A percentile compares a stretch with the other conserved stretches of the same genome.
Conservation (phyloP, 2,113 vertebrate species). For the Zosterops borbonicus region DNA sequence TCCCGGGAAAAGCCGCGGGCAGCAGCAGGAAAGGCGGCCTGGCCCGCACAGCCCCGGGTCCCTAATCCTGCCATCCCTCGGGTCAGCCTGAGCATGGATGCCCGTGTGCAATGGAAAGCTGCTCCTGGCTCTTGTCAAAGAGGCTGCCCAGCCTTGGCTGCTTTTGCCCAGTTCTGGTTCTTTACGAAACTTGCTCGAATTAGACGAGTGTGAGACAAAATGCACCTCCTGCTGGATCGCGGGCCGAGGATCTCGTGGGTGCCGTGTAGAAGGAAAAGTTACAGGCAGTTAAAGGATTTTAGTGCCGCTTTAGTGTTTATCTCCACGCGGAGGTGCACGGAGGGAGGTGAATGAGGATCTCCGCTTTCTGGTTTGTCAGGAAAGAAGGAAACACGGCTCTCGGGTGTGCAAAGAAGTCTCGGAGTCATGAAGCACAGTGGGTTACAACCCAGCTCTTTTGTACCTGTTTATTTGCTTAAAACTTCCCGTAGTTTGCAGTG, state of each 20-base stretch:
- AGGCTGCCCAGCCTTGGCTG: too few species aligned
- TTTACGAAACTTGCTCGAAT: neutral
- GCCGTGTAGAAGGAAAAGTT: neutral
- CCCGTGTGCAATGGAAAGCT: neutral
- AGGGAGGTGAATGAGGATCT: neutral
- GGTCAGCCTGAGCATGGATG: neutral
- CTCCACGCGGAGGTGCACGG: too few species aligned
- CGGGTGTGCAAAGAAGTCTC: neutral
- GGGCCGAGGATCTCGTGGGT: neutral
- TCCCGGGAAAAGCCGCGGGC: neutral
- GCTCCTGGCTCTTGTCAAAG: neutral
- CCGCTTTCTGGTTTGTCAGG: neutral
- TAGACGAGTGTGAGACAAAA: neutral
- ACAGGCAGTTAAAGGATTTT: accelerated
- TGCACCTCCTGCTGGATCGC: accelerated
- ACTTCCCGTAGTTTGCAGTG: neutral
- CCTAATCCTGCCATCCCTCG: neutral
- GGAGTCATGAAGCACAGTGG: neutral
- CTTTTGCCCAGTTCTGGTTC: neutral
- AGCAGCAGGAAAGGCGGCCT: neutral
- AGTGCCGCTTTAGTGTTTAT: neutral
- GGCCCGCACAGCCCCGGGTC: neutral
- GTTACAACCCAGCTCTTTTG: neutral
- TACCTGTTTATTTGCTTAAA: neutral
- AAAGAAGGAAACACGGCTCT: neutral